These are phyloP conservation scores for Chloebia gouldiae DNA, from an alignment of 2,113 vertebrate genomes.

Conservation along the genomic window DNA sequence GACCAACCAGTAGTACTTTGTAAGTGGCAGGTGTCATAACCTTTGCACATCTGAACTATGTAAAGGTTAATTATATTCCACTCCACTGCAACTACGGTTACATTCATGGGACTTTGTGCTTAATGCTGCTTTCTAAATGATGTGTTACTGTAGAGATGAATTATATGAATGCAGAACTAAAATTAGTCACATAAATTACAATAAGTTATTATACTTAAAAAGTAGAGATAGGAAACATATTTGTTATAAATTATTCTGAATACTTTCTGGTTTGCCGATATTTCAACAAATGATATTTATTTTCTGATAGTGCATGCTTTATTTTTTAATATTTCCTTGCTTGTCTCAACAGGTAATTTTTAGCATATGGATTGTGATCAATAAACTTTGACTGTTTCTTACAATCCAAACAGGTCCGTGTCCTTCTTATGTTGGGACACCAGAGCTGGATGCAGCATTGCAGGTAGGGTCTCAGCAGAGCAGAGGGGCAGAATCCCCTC, in stretches of 20 bases:
- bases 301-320: background rate
- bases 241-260: background rate
- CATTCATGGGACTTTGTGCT: background rate
- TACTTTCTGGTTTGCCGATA: background rate
- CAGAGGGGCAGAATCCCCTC: background rate
- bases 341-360: background rate
- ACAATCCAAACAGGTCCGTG: background rate
- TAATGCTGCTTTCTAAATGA: background rate
- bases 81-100: background rate
- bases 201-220: background rate
- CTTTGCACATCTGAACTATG: background rate
- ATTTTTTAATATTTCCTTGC: background rate
- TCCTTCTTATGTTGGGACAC: background rate
- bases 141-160: background rate
- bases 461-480: background rate
- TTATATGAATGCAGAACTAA: background rate
- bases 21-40: background rate
- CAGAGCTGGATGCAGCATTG: background rate
- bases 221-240: background rate
- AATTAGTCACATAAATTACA: background rate
- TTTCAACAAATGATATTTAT: background rate
- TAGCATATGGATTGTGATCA: background rate
- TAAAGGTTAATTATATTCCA: slow-evolving; percentile 21
- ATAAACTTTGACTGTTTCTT: background rate
- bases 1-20: background rate